These are phyloP conservation scores for Chitala chitala DNA, from an alignment of 2,113 vertebrate species.

Conservation along the genomic window DNA sequence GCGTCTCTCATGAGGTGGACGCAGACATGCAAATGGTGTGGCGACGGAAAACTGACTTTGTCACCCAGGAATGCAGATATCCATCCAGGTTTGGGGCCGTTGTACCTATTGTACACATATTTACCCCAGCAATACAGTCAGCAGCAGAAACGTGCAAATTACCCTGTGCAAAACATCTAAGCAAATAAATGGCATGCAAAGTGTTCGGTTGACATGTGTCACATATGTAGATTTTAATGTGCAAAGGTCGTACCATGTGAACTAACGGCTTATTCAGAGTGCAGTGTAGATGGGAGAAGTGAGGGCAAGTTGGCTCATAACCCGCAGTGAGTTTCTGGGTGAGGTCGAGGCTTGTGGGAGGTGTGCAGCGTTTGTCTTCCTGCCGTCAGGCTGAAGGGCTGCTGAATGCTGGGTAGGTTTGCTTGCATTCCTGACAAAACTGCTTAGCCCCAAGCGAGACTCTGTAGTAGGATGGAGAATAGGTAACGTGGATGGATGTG, in stretches of 20 bases:
- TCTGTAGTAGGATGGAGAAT: too few species aligned
- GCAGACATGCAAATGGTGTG: too few species aligned
- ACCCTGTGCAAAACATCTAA: too few species aligned
- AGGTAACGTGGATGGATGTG: background rate
- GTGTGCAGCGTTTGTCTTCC: conserved; percentile 34
- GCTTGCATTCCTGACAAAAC: background rate
- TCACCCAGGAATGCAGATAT: background rate
- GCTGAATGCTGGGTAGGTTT: background rate
- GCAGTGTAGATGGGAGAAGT: conserved; percentile 33
- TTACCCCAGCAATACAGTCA: background rate
- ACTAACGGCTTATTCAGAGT: background rate
- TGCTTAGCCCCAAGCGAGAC: background rate
- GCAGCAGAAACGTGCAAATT: background rate
- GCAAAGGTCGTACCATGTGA: background rate
- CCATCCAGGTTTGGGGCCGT: too few species aligned
- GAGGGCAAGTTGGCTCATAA: conserved; percentile 53
- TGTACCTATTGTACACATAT: too few species aligned
- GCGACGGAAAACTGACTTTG: background rate
- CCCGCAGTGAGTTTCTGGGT: conserved; percentile 24
- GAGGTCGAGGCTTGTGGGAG: background rate
- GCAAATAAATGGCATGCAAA: background rate
- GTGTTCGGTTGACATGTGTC: background rate
- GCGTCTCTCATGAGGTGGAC: too few species aligned
- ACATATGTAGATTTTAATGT: background rate
- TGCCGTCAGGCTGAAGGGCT: conserved; percentile 20